Evolutionary conservation across 2,888 invertebrate species (phyloP), one percentile per base, ranked within the genome.

Genomic region (Drosophila picticornis): DNA sequence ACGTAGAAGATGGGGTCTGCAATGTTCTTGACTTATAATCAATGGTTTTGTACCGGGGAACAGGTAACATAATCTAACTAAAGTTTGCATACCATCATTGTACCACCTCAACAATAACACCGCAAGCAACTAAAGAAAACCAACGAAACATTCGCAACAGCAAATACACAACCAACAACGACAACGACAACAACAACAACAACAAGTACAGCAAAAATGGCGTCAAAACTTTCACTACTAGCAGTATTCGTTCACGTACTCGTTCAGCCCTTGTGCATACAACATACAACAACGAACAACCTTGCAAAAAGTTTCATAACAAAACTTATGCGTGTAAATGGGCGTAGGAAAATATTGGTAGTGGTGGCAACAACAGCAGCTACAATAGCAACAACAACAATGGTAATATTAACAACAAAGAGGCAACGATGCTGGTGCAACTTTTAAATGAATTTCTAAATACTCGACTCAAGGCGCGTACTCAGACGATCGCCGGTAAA

Each of bases 381-480:
- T 63, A 50, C 22, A 67, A 4, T 55, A 46, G 11, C 36, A 51
- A 10, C 60, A 53, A 56, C 69, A 53, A 55, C 46, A 67, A 46
- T 25, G 25, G 40, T 31, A 55, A 68, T 40, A 64, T 56, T n/a
- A 64, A 51, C 61, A 68, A 57, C 38, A 32, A 60, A 31, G 40
- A 16, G 60, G 59, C 72, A 57, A 59, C 67, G 53, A 50, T 61
- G 70, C 59, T 48, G 63, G 56, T 43, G 69, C 68, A 88, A 88
- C 64, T 85, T 88, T 88, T 85, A 88, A 85, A 85, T 85, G 88
- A 85, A 85, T 85, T 88, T 85, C 88, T 81, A 88, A 85, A 85
- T 85, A 88, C 88, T 88, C 75, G 74, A 84, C 77, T 75, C 75
- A 57, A 72, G 83, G 71, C 81, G 68, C 79, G 73, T 73, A 69